Conservation (phyloP, 2,797 vertebrate species). For the Sebastes dallii region DNA sequence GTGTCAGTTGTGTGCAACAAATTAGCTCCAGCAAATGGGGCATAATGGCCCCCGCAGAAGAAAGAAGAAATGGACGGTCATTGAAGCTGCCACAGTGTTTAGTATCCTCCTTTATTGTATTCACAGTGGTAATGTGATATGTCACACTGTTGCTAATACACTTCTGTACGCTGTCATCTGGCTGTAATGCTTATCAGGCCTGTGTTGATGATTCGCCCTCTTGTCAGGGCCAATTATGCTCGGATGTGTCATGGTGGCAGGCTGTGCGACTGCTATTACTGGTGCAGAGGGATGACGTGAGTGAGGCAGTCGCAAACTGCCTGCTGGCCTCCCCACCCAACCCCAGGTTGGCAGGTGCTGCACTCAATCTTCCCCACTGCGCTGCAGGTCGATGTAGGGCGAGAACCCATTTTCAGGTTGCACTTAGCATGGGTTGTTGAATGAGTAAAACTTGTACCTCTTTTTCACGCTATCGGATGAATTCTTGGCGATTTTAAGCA, state of each 20-base stretch:
- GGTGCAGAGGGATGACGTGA: constrained; percentile 66
- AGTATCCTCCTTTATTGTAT: constrained; percentile 97
- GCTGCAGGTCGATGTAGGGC: constrained; percentile 49
- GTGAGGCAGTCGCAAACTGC: constrained; percentile 45
- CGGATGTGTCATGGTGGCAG: constrained; percentile 89
- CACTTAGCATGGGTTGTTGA: constrained; percentile 43
- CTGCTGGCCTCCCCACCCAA: constrained; percentile 52
- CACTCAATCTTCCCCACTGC: constrained; percentile 43
- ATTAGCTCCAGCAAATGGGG: constrained; percentile 92
- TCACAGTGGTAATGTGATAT: constrained; percentile 99
- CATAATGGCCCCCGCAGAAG: constrained; percentile 89
- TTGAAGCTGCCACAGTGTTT: constrained; percentile 93
- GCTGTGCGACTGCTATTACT: constrained; percentile 81
- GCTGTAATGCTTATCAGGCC: constrained; percentile 99
- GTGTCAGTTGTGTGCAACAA: constrained; percentile 86
- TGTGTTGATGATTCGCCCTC: constrained; percentile 95
- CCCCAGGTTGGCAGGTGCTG: constrained; percentile 64
- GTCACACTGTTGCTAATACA: constrained; percentile 93
- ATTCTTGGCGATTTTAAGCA: constrained; percentile 5
- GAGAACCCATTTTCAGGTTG: constrained; percentile 58
- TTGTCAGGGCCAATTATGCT: constrained; percentile 98
- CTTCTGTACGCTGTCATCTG: constrained; percentile 98
- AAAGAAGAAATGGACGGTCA: constrained; percentile 91
- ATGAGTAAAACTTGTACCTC: constrained; percentile 6
- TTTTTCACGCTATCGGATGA: constrained; percentile 13